Base-by-base conservation (phyloP, 2,888 invertebrate species). In the Cylindroiulus punctatus region DNA sequence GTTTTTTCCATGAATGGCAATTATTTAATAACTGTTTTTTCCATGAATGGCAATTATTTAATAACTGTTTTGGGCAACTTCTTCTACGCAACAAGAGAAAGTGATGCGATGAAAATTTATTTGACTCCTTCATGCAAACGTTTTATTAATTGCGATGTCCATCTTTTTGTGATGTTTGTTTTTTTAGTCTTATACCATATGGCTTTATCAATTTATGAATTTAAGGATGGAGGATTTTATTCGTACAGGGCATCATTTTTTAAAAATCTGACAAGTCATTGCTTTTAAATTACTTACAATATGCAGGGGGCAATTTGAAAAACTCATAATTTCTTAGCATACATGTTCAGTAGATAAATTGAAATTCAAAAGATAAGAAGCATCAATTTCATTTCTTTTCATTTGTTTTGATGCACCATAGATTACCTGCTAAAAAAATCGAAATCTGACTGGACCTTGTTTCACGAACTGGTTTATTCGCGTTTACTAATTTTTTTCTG, bases 321-420 rank as follows among this genome's bases (percentile, higher is more conserved):
- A 17, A 76, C 30, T n/a, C 22, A 22, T 76, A 76, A 76, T 76
- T 76, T 22, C 76, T 76, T 76, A 12, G 12, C 26, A 26, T 76
- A 12, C 26, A 65, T 1, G 19, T 5, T 4, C n/a, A 19, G 52
- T 52, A n/a, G 30, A 76, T 10, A 76, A 76, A 76, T 76, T 76
- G 76, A 76, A 76, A 65, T 76, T 76, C 4, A 8, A 30, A 76
- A 76, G 76, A 76, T 76, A 76, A 76, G 76, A 76, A 76, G 76
- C 76, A 76, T 76, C 76, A 26, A 76, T 76, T 76, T 76, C 76
- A 76, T 76, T 76, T 76, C 52, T n/a, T 52, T 19, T 76, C 52
- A n/a, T 52, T 19, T 52, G 30, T 76, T 76, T 76, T 76, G 76
- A 76, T 76, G 76, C 76, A 30, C 76, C 26, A 76, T 76, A 76